Evolutionary conservation across 2,888 invertebrate genomes (phyloP).

Genomic region (Nowickia ferox): DNA sequence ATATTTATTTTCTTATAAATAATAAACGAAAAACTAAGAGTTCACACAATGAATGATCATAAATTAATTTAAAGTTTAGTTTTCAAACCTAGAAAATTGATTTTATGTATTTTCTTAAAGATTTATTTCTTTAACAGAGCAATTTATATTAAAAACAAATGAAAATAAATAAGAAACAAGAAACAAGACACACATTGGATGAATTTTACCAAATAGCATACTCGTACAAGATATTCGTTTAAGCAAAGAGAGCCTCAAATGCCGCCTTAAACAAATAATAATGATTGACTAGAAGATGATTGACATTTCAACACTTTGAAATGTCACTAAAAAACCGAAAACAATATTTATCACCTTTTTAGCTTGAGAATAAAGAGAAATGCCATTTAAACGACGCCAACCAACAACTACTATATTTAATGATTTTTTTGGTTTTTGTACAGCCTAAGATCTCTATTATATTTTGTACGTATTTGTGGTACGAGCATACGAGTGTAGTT

Average conservation of each 20-base stretch:
- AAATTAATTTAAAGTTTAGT: conserved; percentile 59
- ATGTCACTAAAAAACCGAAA: conserved; percentile 76
- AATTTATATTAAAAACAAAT: not conserved
- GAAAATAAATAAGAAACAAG: not conserved
- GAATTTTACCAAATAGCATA: not conserved
- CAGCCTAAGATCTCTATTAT: conserved; percentile 6
- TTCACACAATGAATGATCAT: conserved; percentile 27
- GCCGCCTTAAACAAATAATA: conserved; percentile 67
- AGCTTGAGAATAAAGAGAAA: conserved; percentile 19
- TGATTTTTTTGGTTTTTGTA: conserved; percentile 13
- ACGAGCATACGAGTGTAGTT: not conserved
- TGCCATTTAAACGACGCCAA: conserved; percentile 20
- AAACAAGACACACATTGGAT: not conserved
- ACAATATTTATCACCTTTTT: conserved; percentile 73
- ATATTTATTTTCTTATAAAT: conserved; percentile 58
- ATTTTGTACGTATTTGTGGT: not conserved
- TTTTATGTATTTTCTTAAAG: conserved; percentile 35
- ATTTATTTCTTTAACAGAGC: conserved; percentile 30
- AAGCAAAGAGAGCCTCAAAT: conserved; percentile 15
- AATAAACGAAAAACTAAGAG: conserved; percentile 30
- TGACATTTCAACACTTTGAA: conserved; percentile 81
- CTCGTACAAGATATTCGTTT: not conserved
- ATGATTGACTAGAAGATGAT: conserved; percentile 74
- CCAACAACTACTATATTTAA: conserved; percentile 41
- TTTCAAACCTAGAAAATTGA: conserved; percentile 61